These are phyloP conservation scores for Rhadinocentrus ornatus DNA, from an alignment of 2,797 vertebrate species.

Conservation along the genomic window DNA sequence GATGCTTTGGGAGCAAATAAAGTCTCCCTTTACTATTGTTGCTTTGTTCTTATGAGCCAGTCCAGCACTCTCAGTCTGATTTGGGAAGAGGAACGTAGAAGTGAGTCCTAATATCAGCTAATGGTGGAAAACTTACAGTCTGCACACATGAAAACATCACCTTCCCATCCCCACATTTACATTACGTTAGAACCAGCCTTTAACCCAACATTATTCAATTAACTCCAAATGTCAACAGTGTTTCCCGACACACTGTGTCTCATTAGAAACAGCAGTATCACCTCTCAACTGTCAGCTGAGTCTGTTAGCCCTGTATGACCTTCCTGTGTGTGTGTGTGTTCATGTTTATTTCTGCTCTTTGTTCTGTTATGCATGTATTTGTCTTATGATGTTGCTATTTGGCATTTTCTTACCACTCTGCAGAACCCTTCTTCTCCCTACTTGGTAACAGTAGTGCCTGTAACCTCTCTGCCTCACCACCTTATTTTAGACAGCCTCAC, in stretches of 20 bases:
- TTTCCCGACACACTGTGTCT: background rate
- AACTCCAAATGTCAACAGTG: background rate
- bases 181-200: background rate
- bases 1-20: background rate
- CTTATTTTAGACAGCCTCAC: background rate
- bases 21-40: background rate
- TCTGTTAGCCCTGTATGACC: slow-evolving; percentile 61
- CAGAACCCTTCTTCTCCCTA: slow-evolving; percentile 11
- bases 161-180: background rate
- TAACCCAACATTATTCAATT: background rate
- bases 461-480: background rate
- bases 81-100: background rate
- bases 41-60: background rate
- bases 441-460: background rate
- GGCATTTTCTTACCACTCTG: slow-evolving; percentile 4
- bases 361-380: slow-evolving; percentile 18
- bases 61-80: no score
- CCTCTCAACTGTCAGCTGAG: slow-evolving; percentile 78
- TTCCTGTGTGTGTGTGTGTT: slow-evolving; percentile 17
- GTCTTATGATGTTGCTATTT: background rate
- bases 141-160: background rate
- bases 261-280: slow-evolving; percentile 76
- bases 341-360: slow-evolving; percentile 5
- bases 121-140: background rate
- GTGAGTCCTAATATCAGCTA: background rate